Percentiles rank a stretch among this genome's conserved stretches.
Evolutionary conservation across 2,113 vertebrate species (phyloP).

Genomic region (Thunnus thynnus): DNA sequence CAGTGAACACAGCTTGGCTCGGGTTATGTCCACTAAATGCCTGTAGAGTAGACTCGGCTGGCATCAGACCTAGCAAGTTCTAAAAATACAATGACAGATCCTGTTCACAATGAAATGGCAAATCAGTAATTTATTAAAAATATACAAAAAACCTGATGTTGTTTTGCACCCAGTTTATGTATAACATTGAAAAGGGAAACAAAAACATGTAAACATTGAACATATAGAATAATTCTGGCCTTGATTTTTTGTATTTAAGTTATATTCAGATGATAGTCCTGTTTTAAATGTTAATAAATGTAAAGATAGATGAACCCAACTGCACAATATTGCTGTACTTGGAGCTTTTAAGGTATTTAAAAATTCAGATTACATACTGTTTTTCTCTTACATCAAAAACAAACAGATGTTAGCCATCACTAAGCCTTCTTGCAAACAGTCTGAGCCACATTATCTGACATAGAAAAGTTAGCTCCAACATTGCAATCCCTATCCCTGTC

Average conservation of each 20-base stretch:
- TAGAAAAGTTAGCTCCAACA: too few species aligned
- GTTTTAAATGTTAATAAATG: background rate
- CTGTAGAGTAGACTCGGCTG: constrained; percentile 47
- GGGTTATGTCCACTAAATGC: constrained; percentile 32
- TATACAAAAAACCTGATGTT: background rate
- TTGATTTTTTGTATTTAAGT: too few species aligned
- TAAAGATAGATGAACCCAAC: background rate
- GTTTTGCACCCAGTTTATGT: background rate
- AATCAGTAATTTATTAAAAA: constrained; percentile 1
- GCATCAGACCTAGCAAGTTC: constrained; percentile 26
- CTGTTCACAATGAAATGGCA: background rate
- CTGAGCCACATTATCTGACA: too few species aligned
- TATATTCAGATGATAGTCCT: background rate
- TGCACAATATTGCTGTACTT: background rate
- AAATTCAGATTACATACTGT: background rate
- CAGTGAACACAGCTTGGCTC: constrained; percentile 41
- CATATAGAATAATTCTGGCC: too few species aligned
- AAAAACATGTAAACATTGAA: too few species aligned
- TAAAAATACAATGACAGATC: constrained; percentile 45
- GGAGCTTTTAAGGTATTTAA: background rate
- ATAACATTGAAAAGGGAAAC: background rate
- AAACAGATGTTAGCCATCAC: background rate
- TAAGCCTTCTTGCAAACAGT: background rate
- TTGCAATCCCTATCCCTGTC: background rate
- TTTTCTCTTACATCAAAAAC: background rate